phyloP scores from a whole-genome alignment of 2,888 invertebrate species.

The Hypselothyrea guttata region DNA sequence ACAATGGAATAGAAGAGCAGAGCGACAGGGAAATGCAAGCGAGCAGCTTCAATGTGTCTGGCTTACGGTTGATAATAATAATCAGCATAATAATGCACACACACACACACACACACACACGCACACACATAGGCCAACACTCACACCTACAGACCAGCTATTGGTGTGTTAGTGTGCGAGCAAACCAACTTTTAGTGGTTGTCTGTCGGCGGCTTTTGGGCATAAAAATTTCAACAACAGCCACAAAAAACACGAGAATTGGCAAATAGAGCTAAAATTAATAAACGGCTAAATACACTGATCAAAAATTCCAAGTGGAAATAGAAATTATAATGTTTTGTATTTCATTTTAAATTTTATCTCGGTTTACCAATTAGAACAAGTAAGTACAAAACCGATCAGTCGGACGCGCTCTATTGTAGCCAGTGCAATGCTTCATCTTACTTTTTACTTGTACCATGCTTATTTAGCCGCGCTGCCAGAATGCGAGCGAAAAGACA shows the following conservation, averaged over 20 bases:
- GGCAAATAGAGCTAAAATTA: conserved; percentile 54
- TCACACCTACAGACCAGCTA: neutral
- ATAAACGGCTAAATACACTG: conserved; percentile 37
- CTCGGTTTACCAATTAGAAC: too few species aligned
- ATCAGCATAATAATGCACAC: conserved; percentile 71
- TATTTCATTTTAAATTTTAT: too few species aligned
- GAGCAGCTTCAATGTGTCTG: conserved; percentile 25
- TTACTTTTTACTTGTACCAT: too few species aligned
- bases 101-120: conserved; percentile 10
- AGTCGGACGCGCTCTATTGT: too few species aligned
- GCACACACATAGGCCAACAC: neutral
- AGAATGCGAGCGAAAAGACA: too few species aligned
- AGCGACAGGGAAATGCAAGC: conserved; percentile 23
- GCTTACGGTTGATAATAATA: conserved; percentile 61
- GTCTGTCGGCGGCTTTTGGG: conserved; percentile 39
- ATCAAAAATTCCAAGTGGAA: too few species aligned
- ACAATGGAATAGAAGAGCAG: conserved; percentile 22
- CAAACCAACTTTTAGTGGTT: conserved; percentile 19
- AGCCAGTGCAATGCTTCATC: too few species aligned
- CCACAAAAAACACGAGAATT: conserved; percentile 15
- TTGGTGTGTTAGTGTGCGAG: neutral
- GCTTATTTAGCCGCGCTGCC: too few species aligned
- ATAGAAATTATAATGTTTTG: too few species aligned
- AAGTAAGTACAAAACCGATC: too few species aligned
- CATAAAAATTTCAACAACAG: conserved; percentile 5